Conservation (phyloP, 2,888 invertebrate genomes). For the Caenorhabditis macrosperma region DNA sequence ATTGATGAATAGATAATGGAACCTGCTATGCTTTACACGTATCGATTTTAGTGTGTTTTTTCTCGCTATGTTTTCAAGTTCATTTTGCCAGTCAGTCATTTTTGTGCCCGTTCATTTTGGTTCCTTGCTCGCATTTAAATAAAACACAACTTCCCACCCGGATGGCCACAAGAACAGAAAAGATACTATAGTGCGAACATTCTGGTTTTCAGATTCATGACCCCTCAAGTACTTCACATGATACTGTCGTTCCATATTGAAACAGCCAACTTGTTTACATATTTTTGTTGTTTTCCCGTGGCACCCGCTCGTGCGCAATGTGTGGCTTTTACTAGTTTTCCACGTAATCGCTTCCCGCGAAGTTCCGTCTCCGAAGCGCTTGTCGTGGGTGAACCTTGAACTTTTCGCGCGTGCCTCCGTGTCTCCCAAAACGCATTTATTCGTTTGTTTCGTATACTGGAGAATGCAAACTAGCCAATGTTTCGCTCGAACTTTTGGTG, state of each 20-base stretch:
- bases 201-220: too few relatives aligned
- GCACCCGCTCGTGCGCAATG: neutral
- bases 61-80: slow-evolving; percentile 5
- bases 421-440: neutral
- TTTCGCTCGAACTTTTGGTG: slow-evolving; percentile 17
- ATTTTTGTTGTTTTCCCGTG: slow-evolving; percentile 10
- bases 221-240: too few relatives aligned
- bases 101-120: slow-evolving; percentile 17
- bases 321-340: slow-evolving; percentile 14
- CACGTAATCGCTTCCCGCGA: neutral
- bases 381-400: slow-evolving; percentile 14
- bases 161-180: too few relatives aligned
- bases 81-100: slow-evolving; percentile 3
- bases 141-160: neutral
- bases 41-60: slow-evolving; percentile 17
- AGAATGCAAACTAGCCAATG: slow-evolving; percentile 3
- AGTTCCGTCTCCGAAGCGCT: neutral
- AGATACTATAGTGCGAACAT: neutral
- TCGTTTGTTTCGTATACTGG: slow-evolving; percentile 1
- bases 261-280: slow-evolving; percentile 19
- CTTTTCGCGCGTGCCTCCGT: neutral
- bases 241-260: too few relatives aligned
- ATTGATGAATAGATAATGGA: slow-evolving; percentile 58
- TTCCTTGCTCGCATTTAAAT: slow-evolving; percentile 6
- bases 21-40: slow-evolving; percentile 46